Evolutionary conservation across 1,140 invertebrate genomes (phyloP), one percentile per base, ranked within the genome.

Genomic region (Cydia strobilella): DNA sequence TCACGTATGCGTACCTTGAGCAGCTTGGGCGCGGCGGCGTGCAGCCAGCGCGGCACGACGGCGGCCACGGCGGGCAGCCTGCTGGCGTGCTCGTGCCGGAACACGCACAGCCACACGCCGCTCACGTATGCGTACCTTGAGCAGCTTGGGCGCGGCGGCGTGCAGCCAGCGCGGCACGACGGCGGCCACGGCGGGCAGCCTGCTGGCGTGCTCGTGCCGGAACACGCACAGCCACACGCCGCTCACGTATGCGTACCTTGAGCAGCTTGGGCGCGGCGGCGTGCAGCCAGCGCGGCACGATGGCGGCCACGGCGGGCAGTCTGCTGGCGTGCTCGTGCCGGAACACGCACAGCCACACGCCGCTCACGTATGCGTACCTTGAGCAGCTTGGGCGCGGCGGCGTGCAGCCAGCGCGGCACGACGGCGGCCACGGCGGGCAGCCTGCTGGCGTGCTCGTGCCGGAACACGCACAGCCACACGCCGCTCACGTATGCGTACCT

Each of bases 121-220:
- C 97, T 96, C 0, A 96, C 95, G 9, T n/a, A n/a, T n/a, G n/a
- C n/a, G n/a, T n/a, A 96, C 95, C 94, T 97, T 97, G 5, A 97
- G 94, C 31, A 98, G 92, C 87, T 97, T 97, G 25, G 96, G 96
- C 0, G 95, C 96, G 7, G 96, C 95, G n/a, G 94, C 94, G 85
- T 96, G 94, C 54, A 97, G 94, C 90, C 97, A 96, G 80, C 96
- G 95, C 4, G 96, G 96, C 83, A 98, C 94, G 78, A 96, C 96
- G 3, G 94, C 95, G 18, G 96, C 77, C 59, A 97, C 93, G 1
- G 95, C 86, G 9, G 94, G 93, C 90, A 97, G 95, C 75, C 95
- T 95, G 9, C 95, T 95, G 23, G 97, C 96, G 48, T 95, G 94
- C 27, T 98, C 96, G 85, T 98, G 97, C 83, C 97, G 97, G 25